These are phyloP conservation scores for Stenichneumon culpator DNA, from an alignment of 2,888 invertebrate species.

Conservation along the genomic window DNA sequence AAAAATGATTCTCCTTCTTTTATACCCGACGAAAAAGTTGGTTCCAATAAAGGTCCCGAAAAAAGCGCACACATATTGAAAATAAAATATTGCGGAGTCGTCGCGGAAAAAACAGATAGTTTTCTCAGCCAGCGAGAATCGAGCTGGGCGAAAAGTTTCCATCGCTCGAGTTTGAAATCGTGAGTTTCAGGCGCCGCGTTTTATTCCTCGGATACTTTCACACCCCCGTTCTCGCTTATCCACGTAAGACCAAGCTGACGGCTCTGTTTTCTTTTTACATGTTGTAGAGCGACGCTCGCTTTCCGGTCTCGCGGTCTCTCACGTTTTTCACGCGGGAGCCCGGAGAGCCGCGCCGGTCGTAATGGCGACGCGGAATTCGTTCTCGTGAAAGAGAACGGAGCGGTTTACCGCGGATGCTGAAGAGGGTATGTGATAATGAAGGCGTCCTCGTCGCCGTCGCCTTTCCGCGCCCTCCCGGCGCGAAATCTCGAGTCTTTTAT, in stretches of 20 bases:
- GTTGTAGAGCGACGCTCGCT: conserved; percentile 4
- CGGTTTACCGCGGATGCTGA: conserved; percentile 34
- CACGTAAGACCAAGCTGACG: background rate
- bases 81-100: conserved; percentile 12
- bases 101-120: conserved; percentile 13
- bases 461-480: too few relatives aligned
- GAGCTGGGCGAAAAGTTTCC: conserved; percentile 44
- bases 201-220: background rate
- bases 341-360: conserved; percentile 9
- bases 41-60: too few relatives aligned
- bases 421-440: conserved; percentile 41
- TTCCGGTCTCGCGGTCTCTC: conserved; percentile 31
- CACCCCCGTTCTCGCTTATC: background rate
- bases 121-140: background rate
- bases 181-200: conserved; percentile 36
- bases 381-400: conserved; percentile 52
- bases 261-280: conserved; percentile 10
- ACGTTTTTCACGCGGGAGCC: conserved; percentile 43
- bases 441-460: too few relatives aligned
- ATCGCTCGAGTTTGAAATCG: conserved; percentile 43
- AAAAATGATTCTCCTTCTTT: too few relatives aligned
- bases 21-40: too few relatives aligned
- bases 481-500: too few relatives aligned
- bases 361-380: conserved; percentile 61
- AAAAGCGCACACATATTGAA: background rate